Evolutionary conservation across 2,113 vertebrate genomes (phyloP).

Genomic region (Calidris pugnax): DNA sequence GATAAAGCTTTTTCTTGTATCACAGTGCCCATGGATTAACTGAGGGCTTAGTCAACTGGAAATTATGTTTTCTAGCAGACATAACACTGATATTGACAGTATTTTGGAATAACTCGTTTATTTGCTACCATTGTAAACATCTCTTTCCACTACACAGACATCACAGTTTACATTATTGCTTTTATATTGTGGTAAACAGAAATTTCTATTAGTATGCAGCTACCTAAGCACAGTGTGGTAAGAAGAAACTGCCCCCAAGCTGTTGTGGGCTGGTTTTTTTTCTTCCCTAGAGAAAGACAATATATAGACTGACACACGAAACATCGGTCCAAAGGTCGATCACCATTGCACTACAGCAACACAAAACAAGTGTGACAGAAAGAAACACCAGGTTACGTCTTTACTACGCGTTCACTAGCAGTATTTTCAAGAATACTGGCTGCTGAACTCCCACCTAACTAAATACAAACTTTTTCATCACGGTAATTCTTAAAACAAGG

Average conservation of each 20-base stretch:
- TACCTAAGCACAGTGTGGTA: constrained; percentile 40
- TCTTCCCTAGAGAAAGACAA: not conserved
- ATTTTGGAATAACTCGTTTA: constrained; percentile 52
- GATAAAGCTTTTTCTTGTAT: not conserved
- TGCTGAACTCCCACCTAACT: not conserved
- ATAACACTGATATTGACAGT: fast-evolving
- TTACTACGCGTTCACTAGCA: not conserved
- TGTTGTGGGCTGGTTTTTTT: not conserved
- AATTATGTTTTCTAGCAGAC: not conserved
- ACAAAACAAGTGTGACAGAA: not conserved
- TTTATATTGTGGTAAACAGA: constrained; percentile 18
- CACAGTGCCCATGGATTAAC: too few species aligned
- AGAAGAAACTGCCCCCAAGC: constrained; percentile 8
- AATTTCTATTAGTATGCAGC: not conserved
- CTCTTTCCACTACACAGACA: constrained; percentile 54
- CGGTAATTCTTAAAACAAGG: not conserved
- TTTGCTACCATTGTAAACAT: constrained; percentile 62
- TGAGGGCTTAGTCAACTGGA: not conserved
- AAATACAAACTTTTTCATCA: not conserved
- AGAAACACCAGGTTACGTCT: not conserved
- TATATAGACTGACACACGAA: not conserved
- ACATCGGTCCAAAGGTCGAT: not conserved
- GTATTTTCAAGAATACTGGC: not conserved
- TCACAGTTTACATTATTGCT: constrained; percentile 71
- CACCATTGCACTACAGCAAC: not conserved